Evolutionary conservation across 2,113 vertebrate species (phyloP).

Genomic region (Ceratotherium simum): DNA sequence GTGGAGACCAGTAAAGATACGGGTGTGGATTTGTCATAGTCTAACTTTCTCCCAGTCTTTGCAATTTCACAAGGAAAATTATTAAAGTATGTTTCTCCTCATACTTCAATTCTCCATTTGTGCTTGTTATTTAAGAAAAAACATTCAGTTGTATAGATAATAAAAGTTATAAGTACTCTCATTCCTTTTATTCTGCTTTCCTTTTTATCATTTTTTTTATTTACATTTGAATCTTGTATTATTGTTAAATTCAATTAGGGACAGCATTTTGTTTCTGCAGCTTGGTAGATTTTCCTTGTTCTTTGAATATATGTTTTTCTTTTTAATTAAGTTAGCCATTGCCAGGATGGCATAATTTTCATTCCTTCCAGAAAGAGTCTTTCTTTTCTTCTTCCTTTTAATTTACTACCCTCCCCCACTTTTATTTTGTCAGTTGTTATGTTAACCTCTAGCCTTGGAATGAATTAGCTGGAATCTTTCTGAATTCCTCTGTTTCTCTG

Average conservation of each 20-base stretch:
- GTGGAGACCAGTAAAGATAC: not conserved
- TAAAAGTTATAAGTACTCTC: conserved; percentile 82
- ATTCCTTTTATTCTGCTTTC: conserved; percentile 83
- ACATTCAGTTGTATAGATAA: conserved; percentile 81
- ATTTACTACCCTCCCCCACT: conserved; percentile 16
- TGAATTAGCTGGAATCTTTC: conserved; percentile 82
- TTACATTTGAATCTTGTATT: conserved; percentile 86
- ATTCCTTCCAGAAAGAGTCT: conserved; percentile 72
- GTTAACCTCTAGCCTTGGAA: conserved; percentile 80
- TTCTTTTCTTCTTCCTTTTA: conserved; percentile 64
- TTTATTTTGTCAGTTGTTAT: conserved; percentile 68
- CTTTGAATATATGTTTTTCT: conserved; percentile 77
- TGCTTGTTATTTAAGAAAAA: conserved; percentile 49
- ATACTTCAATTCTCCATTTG: conserved; percentile 69
- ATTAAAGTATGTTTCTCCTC: conserved; percentile 76
- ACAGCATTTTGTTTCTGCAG: conserved; percentile 79
- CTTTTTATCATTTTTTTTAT: conserved; percentile 84
- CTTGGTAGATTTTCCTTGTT: conserved; percentile 75
- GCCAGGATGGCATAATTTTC: conserved; percentile 82
- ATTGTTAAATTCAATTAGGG: conserved; percentile 85
- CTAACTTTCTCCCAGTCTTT: conserved; percentile 63
- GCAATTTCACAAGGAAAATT: conserved; percentile 61
- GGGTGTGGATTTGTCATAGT: not conserved
- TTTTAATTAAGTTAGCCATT: conserved; percentile 86
- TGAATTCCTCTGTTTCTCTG: conserved; percentile 86